phyloP scores from a whole-genome alignment of 2,888 invertebrate species.

The Tortricodes alternella region DNA sequence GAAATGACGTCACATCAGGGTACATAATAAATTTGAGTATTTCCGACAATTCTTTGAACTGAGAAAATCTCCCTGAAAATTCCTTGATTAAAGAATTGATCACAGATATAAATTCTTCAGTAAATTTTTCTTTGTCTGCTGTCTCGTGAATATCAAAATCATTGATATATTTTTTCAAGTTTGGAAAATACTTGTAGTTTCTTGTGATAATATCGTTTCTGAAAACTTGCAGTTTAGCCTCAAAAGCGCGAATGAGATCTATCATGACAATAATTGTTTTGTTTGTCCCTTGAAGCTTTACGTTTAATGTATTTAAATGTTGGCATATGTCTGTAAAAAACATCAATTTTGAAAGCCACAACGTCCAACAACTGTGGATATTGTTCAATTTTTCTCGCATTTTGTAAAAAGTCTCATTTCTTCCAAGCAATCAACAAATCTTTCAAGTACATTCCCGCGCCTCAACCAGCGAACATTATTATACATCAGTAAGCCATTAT shows the following conservation, averaged over 20 bases:
- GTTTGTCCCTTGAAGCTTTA: slow-evolving; percentile 39
- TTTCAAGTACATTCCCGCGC: slow-evolving; percentile 42
- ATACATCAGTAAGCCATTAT: slow-evolving; percentile 42
- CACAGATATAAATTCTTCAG: slow-evolving; percentile 36
- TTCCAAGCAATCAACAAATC: slow-evolving; percentile 42
- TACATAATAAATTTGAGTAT: slow-evolving; percentile 34
- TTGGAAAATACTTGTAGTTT: slow-evolving; percentile 35
- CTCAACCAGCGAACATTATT: slow-evolving; percentile 42
- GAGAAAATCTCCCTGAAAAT: slow-evolving; percentile 35
- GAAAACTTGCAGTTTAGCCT: slow-evolving; percentile 38
- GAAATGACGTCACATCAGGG: slow-evolving; percentile 31
- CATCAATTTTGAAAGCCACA: slow-evolving; percentile 42
- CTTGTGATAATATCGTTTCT: slow-evolving; percentile 34
- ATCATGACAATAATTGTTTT: slow-evolving; percentile 40
- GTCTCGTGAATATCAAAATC: slow-evolving; percentile 31
- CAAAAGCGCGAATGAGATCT: slow-evolving; percentile 40
- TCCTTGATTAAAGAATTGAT: slow-evolving; percentile 35
- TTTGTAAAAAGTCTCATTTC: slow-evolving; percentile 41
- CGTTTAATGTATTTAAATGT: slow-evolving; percentile 37
- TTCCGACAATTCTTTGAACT: slow-evolving; percentile 36
- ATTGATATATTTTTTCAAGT: slow-evolving; percentile 33
- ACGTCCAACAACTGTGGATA: slow-evolving; percentile 35
- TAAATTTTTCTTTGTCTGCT: slow-evolving; percentile 27
- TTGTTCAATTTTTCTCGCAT: slow-evolving; percentile 35
- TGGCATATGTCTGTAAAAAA: slow-evolving; percentile 41